phyloP scores from a whole-genome alignment of 2,797 vertebrate genomes.

The Tangara arthus region DNA sequence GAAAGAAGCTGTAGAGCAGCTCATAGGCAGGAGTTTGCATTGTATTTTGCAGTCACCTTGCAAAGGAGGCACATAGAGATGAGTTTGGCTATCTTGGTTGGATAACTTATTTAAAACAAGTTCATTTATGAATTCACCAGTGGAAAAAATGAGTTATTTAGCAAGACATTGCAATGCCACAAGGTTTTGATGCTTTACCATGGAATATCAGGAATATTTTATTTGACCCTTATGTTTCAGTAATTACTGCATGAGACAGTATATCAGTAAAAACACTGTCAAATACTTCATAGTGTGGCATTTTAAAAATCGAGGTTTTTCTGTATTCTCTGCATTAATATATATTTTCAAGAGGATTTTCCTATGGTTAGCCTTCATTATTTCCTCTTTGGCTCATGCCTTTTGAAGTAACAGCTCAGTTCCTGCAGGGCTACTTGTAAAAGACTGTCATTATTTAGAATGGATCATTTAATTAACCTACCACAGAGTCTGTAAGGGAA shows the following conservation, averaged over 20 bases:
- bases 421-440: constrained; percentile 62
- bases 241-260: neutral
- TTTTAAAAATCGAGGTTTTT: neutral
- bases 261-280: neutral
- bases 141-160: neutral
- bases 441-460: constrained; percentile 67
- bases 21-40: neutral
- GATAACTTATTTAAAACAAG: neutral
- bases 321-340: neutral
- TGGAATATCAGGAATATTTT: neutral
- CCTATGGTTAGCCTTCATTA: constrained; percentile 34
- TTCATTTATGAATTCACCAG: neutral
- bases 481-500: constrained; percentile 64
- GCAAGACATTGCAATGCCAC: neutral
- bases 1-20: neutral
- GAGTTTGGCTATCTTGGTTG: neutral
- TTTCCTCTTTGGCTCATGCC: constrained; percentile 28
- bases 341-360: constrained; percentile 2
- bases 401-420: constrained; percentile 49
- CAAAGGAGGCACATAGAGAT: neutral
- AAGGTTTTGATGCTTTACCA: neutral
- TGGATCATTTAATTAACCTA: constrained; percentile 74
- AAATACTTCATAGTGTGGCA: neutral
- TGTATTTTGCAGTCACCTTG: neutral
- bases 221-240: neutral